Evolutionary conservation across 1,140 invertebrate genomes (phyloP), one percentile per base, ranked within the genome.

Genomic region (Pseudomyrmex cubaensis): DNA sequence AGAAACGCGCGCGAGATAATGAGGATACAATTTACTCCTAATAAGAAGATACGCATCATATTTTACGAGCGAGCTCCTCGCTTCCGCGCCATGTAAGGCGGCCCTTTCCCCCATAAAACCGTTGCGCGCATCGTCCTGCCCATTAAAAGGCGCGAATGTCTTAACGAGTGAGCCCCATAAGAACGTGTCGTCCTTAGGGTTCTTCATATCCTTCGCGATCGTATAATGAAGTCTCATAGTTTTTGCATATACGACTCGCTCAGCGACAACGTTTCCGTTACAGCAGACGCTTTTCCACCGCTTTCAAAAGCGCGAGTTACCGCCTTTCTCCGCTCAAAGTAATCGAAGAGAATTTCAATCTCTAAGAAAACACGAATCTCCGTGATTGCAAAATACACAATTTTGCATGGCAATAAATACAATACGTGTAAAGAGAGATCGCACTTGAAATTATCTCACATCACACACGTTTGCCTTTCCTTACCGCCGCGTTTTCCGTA

Each of bases 21-120:
- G 90, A 93, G 92, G 89, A 92, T 92, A 91, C 90, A 91, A 91
- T 92, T 92, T 92, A 91, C 88, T 92, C 90, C 91, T 93, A 92
- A 93, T 93, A 93, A 93, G 91, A 92, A 92, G 91, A 92, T 91
- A 90, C 89, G 91, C 89, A 90, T 92, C 89, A 90, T 92, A 92
- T 92, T 93, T 93, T 93, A 93, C 85, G 90, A 92, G 89, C 87
- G 66, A 62, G 86, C 83, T 84, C 84, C 76, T 80, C 70, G 88
- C 89, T 90, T 88, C 84, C 84, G 77, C 82, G 76, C 90, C 86
- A 78, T 89, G 88, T 91, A 90, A 63, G 84, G 86, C 78, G 84
- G 35, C 35, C 35, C 69, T 82, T 59, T 69, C 52, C 83, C 80
- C 76, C 86, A 86, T 85, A 88, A 91, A 89, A 83, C 67, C 85